Conservation (phyloP, 2,888 invertebrate genomes). For the Drosophila austrosaltans region DNA sequence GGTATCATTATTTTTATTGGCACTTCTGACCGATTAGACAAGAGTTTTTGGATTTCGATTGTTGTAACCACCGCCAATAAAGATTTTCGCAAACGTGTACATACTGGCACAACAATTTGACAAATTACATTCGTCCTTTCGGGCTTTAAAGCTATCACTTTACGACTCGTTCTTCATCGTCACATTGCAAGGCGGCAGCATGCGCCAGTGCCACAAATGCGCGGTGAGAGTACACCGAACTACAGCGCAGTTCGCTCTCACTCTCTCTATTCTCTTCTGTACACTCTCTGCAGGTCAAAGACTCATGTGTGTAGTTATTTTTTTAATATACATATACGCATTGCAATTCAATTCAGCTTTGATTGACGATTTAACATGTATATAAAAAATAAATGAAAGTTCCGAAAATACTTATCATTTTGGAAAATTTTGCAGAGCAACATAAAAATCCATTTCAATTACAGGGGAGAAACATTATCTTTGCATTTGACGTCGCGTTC, state of each 20-base stretch:
- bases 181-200: constrained; percentile 18
- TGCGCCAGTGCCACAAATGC: constrained; percentile 13
- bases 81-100: constrained; percentile 47
- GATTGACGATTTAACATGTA: background rate
- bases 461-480: no score
- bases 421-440: no score
- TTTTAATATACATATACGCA: background rate
- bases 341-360: background rate
- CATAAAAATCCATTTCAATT: no score
- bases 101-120: constrained; percentile 64
- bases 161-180: constrained; percentile 38
- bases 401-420: no score
- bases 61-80: constrained; percentile 27
- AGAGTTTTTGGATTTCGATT: constrained; percentile 18
- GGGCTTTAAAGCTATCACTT: constrained; percentile 58
- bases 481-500: background rate
- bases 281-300: background rate
- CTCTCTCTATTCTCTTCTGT: background rate
- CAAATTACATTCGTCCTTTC: constrained; percentile 68
- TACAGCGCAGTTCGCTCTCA: constrained; percentile 5
- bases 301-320: background rate
- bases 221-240: constrained; percentile 15
- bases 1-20: background rate
- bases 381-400: background rate
- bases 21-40: background rate